These are phyloP conservation scores for Dascillus cervinus DNA, from an alignment of 2,888 invertebrate genomes.

Conservation along the genomic window DNA sequence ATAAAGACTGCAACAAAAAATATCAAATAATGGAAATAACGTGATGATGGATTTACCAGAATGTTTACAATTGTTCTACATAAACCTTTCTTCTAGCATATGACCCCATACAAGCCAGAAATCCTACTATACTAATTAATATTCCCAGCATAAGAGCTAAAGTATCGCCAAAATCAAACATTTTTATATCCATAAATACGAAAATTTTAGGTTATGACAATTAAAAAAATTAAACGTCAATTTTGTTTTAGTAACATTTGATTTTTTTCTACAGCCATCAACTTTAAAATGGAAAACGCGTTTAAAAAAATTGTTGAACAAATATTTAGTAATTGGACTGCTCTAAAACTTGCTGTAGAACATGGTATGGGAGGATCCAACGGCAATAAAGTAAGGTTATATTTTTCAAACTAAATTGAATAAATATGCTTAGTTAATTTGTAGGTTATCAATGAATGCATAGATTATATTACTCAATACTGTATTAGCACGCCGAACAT, in stretches of 20 bases:
- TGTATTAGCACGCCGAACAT: conserved; percentile 51
- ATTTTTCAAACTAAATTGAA: no score
- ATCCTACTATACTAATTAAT: conserved; percentile 51
- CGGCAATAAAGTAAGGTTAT: conserved; percentile 54
- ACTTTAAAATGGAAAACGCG: conserved; percentile 36
- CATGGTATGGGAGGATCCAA: conserved; percentile 66
- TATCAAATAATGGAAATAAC: no score
- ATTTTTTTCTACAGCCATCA: conserved; percentile 36
- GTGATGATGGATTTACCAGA: no score
- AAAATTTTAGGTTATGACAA: not conserved
- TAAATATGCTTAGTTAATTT: no score
- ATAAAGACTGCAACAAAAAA: no score
- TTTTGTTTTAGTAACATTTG: not conserved
- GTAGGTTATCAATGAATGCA: conserved; percentile 56
- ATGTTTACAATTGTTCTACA: conserved; percentile 31
- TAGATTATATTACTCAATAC: conserved; percentile 56
- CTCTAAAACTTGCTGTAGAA: conserved; percentile 61
- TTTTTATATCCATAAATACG: conserved; percentile 15
- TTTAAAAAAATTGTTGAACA: conserved; percentile 57
- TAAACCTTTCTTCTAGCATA: conserved; percentile 55
- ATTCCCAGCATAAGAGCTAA: conserved; percentile 57
- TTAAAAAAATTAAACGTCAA: no score
- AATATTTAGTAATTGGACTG: conserved; percentile 66
- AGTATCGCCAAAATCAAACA: conserved; percentile 61
- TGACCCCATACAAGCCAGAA: conserved; percentile 61